Percentiles rank a stretch among this genome's conserved stretches.
phyloP scores from a whole-genome alignment of 2,888 invertebrate genomes.

The Drosophila barbarae region DNA sequence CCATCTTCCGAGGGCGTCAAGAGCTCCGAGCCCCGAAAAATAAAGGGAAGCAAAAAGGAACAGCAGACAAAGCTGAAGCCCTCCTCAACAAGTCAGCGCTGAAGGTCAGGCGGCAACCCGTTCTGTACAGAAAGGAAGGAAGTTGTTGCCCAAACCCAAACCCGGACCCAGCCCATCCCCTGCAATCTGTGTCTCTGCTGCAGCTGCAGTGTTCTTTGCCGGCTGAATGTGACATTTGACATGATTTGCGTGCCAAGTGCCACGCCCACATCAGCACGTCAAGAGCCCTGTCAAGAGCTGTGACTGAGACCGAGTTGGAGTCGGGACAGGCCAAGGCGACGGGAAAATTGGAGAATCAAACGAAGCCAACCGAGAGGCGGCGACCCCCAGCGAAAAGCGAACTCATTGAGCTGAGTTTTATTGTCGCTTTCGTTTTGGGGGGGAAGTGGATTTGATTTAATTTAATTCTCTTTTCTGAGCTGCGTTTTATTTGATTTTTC shows the following conservation, averaged over 20 bases:
- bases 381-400: conserved; percentile 29
- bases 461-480: conserved; percentile 42
- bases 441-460: conserved; percentile 47
- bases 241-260: conserved; percentile 74
- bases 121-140: conserved; percentile 50
- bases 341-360: conserved; percentile 27
- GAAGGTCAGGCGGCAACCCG: conserved; percentile 58
- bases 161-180: conserved; percentile 3
- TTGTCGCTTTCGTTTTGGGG: conserved; percentile 60
- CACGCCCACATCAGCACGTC: conserved; percentile 64
- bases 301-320: conserved; percentile 1
- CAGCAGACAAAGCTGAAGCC: conserved; percentile 1
- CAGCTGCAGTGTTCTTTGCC: conserved; percentile 54
- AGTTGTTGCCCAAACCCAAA: conserved; percentile 22
- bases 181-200: conserved; percentile 31
- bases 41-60: background rate
- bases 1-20: conserved; percentile 4
- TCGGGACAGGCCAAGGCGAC: conserved; percentile 20
- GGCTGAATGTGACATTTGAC: conserved; percentile 69
- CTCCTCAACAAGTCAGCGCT: conserved; percentile 37
- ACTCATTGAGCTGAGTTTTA: conserved; percentile 69
- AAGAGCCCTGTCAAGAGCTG: conserved; percentile 40
- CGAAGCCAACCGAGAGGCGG: background rate
- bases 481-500: conserved; percentile 37
- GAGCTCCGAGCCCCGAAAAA: background rate